These are phyloP conservation scores for Tokudaia tokunoshimensis DNA, from an alignment of 2,797 vertebrate genomes.

Conservation along the genomic window DNA sequence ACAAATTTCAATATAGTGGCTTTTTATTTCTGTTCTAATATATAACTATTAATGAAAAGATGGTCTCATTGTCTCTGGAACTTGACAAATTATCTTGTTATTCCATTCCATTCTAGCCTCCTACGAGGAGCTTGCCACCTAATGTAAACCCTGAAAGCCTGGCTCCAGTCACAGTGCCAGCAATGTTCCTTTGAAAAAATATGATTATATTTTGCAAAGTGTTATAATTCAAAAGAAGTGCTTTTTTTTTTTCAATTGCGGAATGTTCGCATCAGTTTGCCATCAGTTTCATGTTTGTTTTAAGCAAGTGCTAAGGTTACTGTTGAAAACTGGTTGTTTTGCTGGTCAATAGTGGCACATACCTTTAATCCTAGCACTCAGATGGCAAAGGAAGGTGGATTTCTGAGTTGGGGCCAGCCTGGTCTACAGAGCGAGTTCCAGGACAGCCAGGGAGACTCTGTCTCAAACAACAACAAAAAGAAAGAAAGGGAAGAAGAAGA, in stretches of 20 bases:
- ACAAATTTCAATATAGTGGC: background rate
- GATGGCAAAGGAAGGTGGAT: background rate
- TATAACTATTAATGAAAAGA: background rate
- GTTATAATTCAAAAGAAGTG: background rate
- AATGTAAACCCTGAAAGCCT: background rate
- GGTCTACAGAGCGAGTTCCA: background rate
- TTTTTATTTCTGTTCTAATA: background rate
- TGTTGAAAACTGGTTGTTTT: background rate
- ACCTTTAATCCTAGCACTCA: background rate
- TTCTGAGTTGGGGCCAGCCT: background rate
- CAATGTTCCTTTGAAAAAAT: background rate
- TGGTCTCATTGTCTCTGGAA: background rate
- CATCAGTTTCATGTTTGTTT: background rate
- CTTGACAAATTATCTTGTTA: background rate
- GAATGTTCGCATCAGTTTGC: background rate
- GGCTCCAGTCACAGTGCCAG: background rate
- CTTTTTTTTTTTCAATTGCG: background rate
- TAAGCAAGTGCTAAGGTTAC: slow-evolving; percentile 14
- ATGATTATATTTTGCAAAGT: background rate
- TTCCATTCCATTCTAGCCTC: background rate
- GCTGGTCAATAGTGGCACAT: background rate
- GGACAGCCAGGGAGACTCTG: background rate
- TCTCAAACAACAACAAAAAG: background rate
- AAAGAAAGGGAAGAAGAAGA: fast-evolving
- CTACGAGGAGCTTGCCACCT: background rate